Conservation (phyloP, 2,888 invertebrate species). For the Cataglyphis rosenhaueri region DNA sequence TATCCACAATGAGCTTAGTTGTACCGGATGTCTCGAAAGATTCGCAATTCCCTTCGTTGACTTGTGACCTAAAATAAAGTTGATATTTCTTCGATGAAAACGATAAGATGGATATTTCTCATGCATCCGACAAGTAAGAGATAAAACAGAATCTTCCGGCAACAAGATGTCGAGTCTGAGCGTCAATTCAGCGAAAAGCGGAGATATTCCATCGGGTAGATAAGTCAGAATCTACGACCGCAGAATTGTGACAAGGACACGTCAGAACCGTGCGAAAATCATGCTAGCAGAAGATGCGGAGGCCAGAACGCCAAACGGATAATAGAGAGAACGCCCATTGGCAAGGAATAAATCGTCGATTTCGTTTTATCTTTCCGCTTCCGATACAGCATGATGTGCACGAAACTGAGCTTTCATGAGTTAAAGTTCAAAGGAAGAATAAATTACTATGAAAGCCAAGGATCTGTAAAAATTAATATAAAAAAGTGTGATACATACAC, state of each 20-base stretch:
- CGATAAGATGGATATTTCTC: slow-evolving; percentile 17
- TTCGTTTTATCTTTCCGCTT: slow-evolving; percentile 28
- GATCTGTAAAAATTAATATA: not conserved
- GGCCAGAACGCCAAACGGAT: slow-evolving; percentile 23
- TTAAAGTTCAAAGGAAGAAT: not conserved
- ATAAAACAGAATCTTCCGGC: slow-evolving; percentile 11
- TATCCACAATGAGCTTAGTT: not conserved
- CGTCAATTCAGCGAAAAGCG: slow-evolving; percentile 23
- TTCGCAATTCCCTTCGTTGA: not conserved
- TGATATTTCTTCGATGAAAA: slow-evolving; percentile 22
- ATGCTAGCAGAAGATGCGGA: slow-evolving; percentile 66
- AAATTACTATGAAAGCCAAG: not conserved
- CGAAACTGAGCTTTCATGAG: not conserved
- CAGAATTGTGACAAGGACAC: slow-evolving; percentile 81
- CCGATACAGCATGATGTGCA: slow-evolving; percentile 12
- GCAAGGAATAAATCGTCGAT: slow-evolving; percentile 25
- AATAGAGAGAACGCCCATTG: slow-evolving; percentile 29
- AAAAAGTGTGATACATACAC: no score
- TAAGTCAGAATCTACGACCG: slow-evolving; percentile 73
- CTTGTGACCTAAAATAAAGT: slow-evolving; percentile 7
- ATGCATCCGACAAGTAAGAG: slow-evolving; percentile 17
- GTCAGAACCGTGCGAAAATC: slow-evolving; percentile 81
- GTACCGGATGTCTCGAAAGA: not conserved
- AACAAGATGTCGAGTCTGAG: slow-evolving; percentile 3
- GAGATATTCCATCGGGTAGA: slow-evolving; percentile 60